Evolutionary conservation across 2,113 vertebrate species (phyloP).

Genomic region (Girardinichthys multiradiatus): DNA sequence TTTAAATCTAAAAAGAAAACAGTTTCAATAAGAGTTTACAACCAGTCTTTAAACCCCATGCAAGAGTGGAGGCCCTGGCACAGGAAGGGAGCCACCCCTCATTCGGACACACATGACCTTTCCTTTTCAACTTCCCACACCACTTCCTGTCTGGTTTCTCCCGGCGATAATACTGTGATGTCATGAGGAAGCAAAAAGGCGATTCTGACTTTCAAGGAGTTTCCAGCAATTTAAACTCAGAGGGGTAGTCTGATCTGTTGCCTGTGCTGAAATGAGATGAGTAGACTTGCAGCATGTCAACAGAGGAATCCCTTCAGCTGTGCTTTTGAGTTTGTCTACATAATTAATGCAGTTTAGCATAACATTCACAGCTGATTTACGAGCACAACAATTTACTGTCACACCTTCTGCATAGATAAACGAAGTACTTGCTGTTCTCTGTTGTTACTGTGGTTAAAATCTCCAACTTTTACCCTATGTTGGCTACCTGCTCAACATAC

Average conservation of each 20-base stretch:
- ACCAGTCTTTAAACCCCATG: constrained; percentile 1
- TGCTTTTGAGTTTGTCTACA: not conserved
- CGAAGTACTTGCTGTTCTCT: not conserved
- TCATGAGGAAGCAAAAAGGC: constrained; percentile 50
- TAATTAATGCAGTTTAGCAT: not conserved
- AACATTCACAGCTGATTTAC: too few relatives aligned
- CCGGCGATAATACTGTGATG: constrained; percentile 44
- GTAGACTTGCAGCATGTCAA: not conserved
- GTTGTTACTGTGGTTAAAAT: not conserved
- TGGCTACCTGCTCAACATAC: constrained; percentile 25
- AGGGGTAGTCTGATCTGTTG: constrained; percentile 17
- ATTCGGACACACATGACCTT: constrained; percentile 29
- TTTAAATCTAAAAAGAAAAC: constrained; percentile 21
- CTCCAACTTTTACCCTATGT: constrained; percentile 25
- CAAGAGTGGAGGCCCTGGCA: constrained; percentile 23
- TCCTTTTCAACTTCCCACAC: constrained; percentile 37
- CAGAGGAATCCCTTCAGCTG: not conserved
- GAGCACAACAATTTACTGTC: too few relatives aligned
- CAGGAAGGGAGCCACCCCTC: constrained; percentile 48
- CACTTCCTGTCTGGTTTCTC: constrained; percentile 65
- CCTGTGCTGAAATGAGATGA: constrained; percentile 5
- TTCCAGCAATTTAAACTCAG: constrained; percentile 59
- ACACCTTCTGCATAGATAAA: too few relatives aligned
- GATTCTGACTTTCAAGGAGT: constrained; percentile 26
- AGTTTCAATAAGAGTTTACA: not conserved